Conservation (phyloP, 2,888 invertebrate species). For the Cataglyphis cursor region DNA sequence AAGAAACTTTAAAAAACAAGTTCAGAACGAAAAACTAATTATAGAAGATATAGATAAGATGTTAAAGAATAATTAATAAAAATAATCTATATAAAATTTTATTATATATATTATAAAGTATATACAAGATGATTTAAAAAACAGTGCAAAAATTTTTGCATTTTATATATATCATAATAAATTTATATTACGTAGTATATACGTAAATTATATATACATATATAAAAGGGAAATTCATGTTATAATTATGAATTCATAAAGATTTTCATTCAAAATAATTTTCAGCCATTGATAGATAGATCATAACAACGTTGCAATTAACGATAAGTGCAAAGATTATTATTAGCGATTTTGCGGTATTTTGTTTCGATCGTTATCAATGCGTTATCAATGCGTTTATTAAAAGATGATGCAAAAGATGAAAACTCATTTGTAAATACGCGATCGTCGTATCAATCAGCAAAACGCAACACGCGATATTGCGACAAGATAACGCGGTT, state of each 20-base stretch:
- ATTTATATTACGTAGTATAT: too few species aligned
- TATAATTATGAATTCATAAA: background rate
- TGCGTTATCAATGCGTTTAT: background rate
- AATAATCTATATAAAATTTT: background rate
- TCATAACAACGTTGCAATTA: background rate
- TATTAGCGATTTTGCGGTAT: background rate
- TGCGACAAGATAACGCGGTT: conserved; percentile 33
- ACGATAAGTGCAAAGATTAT: background rate
- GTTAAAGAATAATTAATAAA: background rate
- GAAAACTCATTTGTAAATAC: conserved; percentile 11
- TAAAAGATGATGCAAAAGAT: conserved; percentile 11
- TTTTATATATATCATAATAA: too few species aligned
- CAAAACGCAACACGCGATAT: conserved; percentile 9
- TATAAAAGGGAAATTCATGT: conserved; percentile 9
- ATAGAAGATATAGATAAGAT: background rate
- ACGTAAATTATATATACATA: too few species aligned
- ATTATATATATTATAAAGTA: background rate
- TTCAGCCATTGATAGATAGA: conserved; percentile 16
- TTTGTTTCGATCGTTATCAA: background rate
- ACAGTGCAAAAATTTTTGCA: too few species aligned
- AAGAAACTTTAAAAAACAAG: background rate
- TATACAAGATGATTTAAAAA: background rate
- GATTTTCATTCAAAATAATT: background rate
- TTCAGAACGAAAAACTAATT: background rate
- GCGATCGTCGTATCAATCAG: conserved; percentile 9